phyloP scores from a whole-genome alignment of 2,797 vertebrate species.

The Gymnocypris eckloni region DNA sequence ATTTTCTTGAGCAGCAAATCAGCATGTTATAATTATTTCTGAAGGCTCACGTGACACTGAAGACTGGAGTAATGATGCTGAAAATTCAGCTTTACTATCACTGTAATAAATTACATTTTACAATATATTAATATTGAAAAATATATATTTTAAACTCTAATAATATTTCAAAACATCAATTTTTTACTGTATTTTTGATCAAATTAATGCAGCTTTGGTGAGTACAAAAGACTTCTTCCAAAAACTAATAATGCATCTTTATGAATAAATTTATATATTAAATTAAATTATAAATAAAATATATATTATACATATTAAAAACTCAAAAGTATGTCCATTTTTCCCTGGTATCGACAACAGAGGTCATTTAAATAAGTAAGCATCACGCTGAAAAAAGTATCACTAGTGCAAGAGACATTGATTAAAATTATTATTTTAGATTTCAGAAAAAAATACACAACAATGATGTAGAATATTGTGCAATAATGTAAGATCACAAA shows the following conservation, averaged over 20 bases:
- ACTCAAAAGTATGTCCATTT: background rate
- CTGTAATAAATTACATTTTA: no score
- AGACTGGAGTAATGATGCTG: background rate
- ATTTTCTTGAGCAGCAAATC: background rate
- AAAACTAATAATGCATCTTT: background rate
- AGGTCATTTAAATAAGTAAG: background rate
- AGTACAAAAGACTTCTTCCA: background rate
- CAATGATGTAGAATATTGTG: background rate
- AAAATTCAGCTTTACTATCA: no score
- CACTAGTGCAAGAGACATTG: background rate
- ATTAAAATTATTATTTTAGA: background rate
- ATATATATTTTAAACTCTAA: background rate
- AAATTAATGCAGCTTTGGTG: background rate
- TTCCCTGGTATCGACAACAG: background rate
- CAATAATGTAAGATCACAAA: background rate
- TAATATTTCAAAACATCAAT: background rate
- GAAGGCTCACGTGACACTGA: background rate
- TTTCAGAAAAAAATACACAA: background rate
- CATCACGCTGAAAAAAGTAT: background rate
- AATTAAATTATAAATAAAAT: background rate
- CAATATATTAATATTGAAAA: background rate
- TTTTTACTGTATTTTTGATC: background rate
- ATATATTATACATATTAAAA: background rate
- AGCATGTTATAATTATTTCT: background rate
- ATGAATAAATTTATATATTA: background rate